Evolutionary conservation across 1,140 invertebrate genomes (phyloP).

Genomic region (Piezodorus guildinii): DNA sequence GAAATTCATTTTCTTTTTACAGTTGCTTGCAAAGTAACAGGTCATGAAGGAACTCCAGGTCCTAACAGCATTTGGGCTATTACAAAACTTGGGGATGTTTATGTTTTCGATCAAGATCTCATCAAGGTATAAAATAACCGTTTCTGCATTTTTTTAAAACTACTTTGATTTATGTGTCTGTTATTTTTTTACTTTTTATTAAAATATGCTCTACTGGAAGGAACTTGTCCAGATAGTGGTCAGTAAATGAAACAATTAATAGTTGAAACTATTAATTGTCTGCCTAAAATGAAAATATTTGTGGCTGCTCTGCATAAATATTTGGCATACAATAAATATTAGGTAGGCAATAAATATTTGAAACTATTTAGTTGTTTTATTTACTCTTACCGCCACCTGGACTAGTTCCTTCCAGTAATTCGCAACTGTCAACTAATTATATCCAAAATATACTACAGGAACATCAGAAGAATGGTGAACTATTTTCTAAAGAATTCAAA

Average conservation of each 20-base stretch:
- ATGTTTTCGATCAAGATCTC: conserved; percentile 58
- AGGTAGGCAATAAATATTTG: no score
- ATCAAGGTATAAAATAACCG: conserved; percentile 34
- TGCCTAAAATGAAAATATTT: no score
- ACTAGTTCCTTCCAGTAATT: no score
- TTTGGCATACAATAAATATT: no score
- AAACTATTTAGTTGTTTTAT: no score
- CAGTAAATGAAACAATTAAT: no score
- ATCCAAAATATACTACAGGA: conserved; percentile 29
- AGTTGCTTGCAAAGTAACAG: conserved; percentile 59
- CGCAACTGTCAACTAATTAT: no score
- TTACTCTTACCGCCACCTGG: no score
- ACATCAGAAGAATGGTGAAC: conserved; percentile 32
- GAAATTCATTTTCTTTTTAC: conserved; percentile 22
- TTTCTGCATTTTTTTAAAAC: background rate
- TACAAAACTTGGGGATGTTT: conserved; percentile 65
- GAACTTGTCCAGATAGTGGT: no score
- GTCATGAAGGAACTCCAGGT: conserved; percentile 51
- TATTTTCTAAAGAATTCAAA: conserved; percentile 51
- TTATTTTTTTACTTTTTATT: background rate
- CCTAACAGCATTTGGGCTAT: conserved; percentile 63
- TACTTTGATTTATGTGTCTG: background rate
- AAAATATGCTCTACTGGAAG: no score
- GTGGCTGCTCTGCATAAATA: no score
- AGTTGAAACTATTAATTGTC: no score